Evolutionary conservation across 2,797 vertebrate species (phyloP).

Genomic region (Meriones psammophilus): DNA sequence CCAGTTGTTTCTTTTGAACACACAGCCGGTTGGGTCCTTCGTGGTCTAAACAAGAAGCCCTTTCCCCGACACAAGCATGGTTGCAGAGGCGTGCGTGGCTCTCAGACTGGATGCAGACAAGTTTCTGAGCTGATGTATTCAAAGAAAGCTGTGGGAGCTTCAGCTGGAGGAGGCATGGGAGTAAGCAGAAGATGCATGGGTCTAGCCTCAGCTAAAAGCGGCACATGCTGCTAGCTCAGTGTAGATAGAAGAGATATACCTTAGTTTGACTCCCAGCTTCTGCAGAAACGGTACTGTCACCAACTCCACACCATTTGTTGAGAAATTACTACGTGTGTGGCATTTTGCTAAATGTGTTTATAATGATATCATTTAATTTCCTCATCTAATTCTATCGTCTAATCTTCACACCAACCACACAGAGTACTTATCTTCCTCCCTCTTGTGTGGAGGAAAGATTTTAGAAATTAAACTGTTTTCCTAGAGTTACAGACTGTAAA

Average conservation of each 20-base stretch:
- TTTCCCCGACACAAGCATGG: not conserved
- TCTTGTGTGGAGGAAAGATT: slow-evolving; percentile 6
- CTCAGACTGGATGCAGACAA: not conserved
- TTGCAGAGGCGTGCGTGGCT: fast-evolving
- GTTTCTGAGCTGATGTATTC: not conserved
- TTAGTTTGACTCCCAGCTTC: not conserved
- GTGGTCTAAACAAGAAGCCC: slow-evolving; percentile 3
- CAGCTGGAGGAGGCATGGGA: not conserved
- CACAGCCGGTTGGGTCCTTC: not conserved
- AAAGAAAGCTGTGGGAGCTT: not conserved
- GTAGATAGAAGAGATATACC: too few species aligned
- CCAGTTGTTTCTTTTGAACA: not conserved
- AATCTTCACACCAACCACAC: slow-evolving; percentile 5
- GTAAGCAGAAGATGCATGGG: fast-evolving
- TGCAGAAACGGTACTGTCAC: not conserved
- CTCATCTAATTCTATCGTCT: slow-evolving; percentile 35
- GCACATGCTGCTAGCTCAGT: too few species aligned
- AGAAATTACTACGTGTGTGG: not conserved
- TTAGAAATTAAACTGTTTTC: slow-evolving; percentile 23
- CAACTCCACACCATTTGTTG: not conserved
- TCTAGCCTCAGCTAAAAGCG: not conserved
- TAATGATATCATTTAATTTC: slow-evolving; percentile 24
- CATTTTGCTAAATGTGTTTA: slow-evolving; percentile 60
- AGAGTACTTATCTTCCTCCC: not conserved
- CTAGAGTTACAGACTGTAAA: not conserved